These are phyloP conservation scores for Rosalia funebris DNA, from an alignment of 2,888 invertebrate species.

Conservation along the genomic window DNA sequence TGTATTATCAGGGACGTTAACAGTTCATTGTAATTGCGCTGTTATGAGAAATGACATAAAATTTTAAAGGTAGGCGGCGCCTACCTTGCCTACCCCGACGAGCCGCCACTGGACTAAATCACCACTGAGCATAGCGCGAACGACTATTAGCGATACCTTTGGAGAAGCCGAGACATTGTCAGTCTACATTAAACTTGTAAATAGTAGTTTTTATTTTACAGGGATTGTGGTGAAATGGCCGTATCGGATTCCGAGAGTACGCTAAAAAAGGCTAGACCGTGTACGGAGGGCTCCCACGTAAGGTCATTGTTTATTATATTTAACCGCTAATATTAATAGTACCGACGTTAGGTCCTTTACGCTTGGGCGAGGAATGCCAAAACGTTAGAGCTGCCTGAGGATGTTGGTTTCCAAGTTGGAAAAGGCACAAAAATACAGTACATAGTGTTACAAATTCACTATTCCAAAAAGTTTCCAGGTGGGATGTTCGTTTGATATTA, in stretches of 20 bases:
- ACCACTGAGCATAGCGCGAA: no score
- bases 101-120: no score
- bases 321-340: conserved; percentile 20
- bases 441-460: conserved; percentile 87
- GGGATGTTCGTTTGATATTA: conserved; percentile 16
- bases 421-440: conserved; percentile 84
- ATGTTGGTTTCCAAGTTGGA: conserved; percentile 94
- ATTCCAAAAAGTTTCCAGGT: conserved; percentile 58
- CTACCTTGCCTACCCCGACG: no score
- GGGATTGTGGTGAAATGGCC: conserved; percentile 96
- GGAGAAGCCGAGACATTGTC: no score
- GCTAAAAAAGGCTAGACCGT: conserved; percentile 76
- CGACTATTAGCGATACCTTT: no score
- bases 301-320: conserved; percentile 27
- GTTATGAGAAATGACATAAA: no score
- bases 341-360: conserved; percentile 78
- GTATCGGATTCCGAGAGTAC: conserved; percentile 61
- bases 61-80: no score
- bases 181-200: no score
- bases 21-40: no score
- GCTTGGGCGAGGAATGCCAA: conserved; percentile 96
- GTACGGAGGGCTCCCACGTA: conserved; percentile 78
- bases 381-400: conserved; percentile 79
- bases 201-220: no score
- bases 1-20: no score